Conservation (phyloP, 1,140 invertebrate species). For the Tyrophagus putrescentiae region DNA sequence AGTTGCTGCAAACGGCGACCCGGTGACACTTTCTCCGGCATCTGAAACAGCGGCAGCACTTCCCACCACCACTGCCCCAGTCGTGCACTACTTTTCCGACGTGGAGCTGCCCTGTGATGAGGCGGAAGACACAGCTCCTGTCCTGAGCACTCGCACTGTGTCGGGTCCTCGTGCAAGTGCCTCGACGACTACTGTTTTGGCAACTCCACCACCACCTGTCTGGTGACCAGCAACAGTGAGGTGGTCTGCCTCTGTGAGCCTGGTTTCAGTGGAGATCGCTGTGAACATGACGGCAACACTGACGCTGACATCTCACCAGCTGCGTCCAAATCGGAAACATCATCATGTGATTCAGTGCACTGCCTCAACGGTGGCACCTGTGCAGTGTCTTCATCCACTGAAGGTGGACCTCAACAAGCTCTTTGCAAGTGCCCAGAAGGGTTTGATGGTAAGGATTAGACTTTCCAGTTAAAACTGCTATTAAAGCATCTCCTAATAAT, state of each 20-base stretch:
- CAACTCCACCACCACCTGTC: constrained; percentile 52
- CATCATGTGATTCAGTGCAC: constrained; percentile 35
- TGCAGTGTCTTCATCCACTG: too few species aligned
- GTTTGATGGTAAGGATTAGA: constrained; percentile 37
- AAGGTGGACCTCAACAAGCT: constrained; percentile 41
- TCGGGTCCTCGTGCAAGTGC: constrained; percentile 55
- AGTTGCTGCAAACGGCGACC: too few species aligned
- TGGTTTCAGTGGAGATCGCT: constrained; percentile 10
- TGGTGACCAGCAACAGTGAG: constrained; percentile 58
- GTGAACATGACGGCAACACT: neutral
- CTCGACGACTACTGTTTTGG: constrained; percentile 69
- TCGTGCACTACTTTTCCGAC: neutral
- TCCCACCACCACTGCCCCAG: too few species aligned
- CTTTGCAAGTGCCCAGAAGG: constrained; percentile 13
- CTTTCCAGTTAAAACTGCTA: neutral
- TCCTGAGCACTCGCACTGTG: constrained; percentile 3
- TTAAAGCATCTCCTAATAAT: neutral
- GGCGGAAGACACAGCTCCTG: neutral
- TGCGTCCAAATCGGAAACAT: too few species aligned
- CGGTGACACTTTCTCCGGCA: too few species aligned
- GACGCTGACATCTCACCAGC: constrained; percentile 36
- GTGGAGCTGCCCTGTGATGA: neutral
- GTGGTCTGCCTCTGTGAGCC: constrained; percentile 67
- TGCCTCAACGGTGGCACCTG: constrained; percentile 46
- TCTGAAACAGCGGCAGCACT: too few species aligned